Evolutionary conservation across 1,140 invertebrate species (phyloP).

Genomic region (Drosophila orosa): DNA sequence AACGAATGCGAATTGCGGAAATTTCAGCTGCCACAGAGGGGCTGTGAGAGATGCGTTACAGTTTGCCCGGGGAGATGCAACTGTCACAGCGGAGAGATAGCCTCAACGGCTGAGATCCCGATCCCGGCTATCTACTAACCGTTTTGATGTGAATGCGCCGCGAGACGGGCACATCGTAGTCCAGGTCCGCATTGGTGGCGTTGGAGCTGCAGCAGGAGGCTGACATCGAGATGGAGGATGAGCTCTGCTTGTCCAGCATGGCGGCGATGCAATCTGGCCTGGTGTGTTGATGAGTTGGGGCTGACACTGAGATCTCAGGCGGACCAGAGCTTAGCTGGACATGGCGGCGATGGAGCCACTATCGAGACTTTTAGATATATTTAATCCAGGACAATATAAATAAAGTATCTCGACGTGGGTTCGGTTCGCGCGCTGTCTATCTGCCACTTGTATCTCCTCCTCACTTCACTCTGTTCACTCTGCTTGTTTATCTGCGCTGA

Average conservation of each 20-base stretch:
- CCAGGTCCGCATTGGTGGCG: constrained; percentile 68
- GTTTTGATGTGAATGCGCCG: constrained; percentile 76
- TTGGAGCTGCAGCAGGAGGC: constrained; percentile 73
- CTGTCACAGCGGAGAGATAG: constrained; percentile 19
- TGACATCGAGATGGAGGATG: constrained; percentile 56
- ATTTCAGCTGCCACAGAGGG: constrained; percentile 54
- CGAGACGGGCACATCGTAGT: constrained; percentile 79
- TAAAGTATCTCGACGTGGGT: constrained; percentile 72
- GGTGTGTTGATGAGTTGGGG: neutral
- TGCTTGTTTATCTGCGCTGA: constrained; percentile 22
- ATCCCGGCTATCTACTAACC: constrained; percentile 67
- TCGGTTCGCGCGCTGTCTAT: constrained; percentile 31
- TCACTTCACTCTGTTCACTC: constrained; percentile 13
- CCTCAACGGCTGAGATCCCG: constrained; percentile 22
- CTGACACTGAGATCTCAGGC: neutral
- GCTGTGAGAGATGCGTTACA: constrained; percentile 53
- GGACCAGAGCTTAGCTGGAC: constrained; percentile 1
- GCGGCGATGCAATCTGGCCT: constrained; percentile 15
- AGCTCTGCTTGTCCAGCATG: constrained; percentile 72
- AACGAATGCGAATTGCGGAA: constrained; percentile 73
- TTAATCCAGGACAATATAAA: constrained; percentile 84
- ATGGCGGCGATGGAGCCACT: constrained; percentile 15
- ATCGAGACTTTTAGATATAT: constrained; percentile 76
- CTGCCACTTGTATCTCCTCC: constrained; percentile 30
- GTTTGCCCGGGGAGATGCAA: constrained; percentile 43